Base-by-base conservation (phyloP, 2,113 vertebrate genomes). In the Tetraodon nigroviridis region DNA sequence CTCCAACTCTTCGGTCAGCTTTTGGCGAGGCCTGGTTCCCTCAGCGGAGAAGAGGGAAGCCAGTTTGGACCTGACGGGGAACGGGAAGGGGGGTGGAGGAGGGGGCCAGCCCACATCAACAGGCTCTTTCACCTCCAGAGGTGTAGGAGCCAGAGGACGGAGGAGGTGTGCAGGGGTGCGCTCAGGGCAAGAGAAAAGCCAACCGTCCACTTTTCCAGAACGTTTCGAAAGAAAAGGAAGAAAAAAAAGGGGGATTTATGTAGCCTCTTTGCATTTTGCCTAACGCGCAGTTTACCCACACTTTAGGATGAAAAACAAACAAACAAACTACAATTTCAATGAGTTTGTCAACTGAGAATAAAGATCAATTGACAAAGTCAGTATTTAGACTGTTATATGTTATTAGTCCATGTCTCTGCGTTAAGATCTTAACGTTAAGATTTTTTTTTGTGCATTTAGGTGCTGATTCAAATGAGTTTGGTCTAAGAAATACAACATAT, bases 91-190 rank as follows among this genome's bases (percentile, higher is more conserved):
- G 69, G 58, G 44, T 46, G 52, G 56, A 58, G 67, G 59, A 67
- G 59, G 77, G 64, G 64, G 64, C 29, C 2, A 71, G 62, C 67
- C 66, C 51, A 69, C 74, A 88, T 86, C 64, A 91, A 90, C 78
- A 81, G 81, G 78, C 73, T 84, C 82, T 84, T 90, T 90, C 84
- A 87, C 68, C 73, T 86, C 73, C 64, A 76, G 81, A 86, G 75
- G 71, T 84, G 79, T 54, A 50, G 19, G 47, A 55, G 51, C 56
- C 64, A 45, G 66, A 46, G 56, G 71, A 41, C 55, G 66, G 70
- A 82, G 73, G 68, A 81, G 77, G 48, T 71, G 65, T 20, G 13
- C 40, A 51, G 73, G 76, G 76, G 79, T 78, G 81, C 73, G 80
- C 79, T 74, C 54, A 73, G 52, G 49, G 53, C 61, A 64, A 65